Conservation (phyloP, 1,140 invertebrate genomes). For the Oscheius sp. region DNA sequence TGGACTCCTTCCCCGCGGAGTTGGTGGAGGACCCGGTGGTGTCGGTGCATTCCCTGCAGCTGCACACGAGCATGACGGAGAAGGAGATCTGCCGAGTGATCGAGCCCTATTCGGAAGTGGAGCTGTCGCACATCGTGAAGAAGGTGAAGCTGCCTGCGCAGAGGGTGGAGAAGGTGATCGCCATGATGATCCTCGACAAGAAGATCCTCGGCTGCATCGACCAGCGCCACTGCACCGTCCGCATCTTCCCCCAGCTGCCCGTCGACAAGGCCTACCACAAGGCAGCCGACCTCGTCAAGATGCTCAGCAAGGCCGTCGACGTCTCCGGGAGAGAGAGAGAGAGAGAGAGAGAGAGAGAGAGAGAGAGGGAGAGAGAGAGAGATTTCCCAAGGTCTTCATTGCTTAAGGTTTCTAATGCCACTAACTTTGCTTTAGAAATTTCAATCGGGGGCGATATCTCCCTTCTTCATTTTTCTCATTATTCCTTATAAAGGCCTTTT, state of each 20-base stretch:
- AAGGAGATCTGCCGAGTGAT: conserved; percentile 32
- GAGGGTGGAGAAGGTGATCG: conserved; percentile 89
- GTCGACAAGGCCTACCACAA: background rate
- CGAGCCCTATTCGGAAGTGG: conserved; percentile 28
- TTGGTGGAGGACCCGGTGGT: conserved; percentile 83
- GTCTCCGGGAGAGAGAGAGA: too few species aligned
- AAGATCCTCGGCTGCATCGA: conserved; percentile 90
- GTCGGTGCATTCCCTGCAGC: conserved; percentile 84
- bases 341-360: too few species aligned
- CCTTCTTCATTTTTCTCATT: too few species aligned
- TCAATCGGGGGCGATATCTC: too few species aligned
- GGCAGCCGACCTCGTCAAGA: background rate
- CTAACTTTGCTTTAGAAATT: too few species aligned
- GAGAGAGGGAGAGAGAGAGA: too few species aligned
- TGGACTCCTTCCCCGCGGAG: conserved; percentile 81
- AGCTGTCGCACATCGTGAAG: conserved; percentile 21
- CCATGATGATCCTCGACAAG: conserved; percentile 99
- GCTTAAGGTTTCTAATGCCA: too few species aligned
- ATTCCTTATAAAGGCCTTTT: too few species aligned
- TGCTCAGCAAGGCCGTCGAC: background rate
- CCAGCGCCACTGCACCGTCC: conserved; percentile 84
- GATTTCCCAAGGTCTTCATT: too few species aligned
- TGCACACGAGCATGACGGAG: conserved; percentile 75
- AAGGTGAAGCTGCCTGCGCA: conserved; percentile 6
- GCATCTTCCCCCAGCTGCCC: background rate